Percentiles rank a stretch among this genome's conserved stretches.
Evolutionary conservation across 2,797 vertebrate species (phyloP).

Genomic region (Diplodus puntazzo): DNA sequence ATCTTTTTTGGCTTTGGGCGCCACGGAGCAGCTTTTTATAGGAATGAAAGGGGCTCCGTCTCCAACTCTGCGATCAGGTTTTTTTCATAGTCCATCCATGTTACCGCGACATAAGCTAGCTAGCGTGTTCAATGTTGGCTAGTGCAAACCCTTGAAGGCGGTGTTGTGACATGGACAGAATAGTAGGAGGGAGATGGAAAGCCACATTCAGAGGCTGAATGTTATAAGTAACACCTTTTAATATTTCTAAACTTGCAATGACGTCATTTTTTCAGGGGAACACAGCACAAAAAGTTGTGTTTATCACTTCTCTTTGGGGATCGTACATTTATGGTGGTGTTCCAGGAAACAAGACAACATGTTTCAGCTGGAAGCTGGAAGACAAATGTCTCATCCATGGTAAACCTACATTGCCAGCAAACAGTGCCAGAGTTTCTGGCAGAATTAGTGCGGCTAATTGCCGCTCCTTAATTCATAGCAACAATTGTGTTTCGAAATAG

Average conservation of each 20-base stretch:
- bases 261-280: neutral
- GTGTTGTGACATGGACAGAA: too few species aligned
- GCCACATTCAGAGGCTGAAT: too few species aligned
- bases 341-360: neutral
- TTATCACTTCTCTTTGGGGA: neutral
- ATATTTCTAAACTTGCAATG: conserved; percentile 5
- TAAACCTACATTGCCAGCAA: neutral
- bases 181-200: too few species aligned
- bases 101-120: too few species aligned
- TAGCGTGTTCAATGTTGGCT: too few species aligned
- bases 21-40: too few species aligned
- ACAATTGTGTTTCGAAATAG: neutral
- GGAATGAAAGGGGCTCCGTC: too few species aligned
- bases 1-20: too few species aligned
- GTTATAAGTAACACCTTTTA: too few species aligned
- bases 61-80: too few species aligned
- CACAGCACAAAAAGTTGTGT: neutral
- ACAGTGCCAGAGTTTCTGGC: conserved; percentile 1
- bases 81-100: too few species aligned
- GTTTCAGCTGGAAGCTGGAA: conserved; percentile 29
- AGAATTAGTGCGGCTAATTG: conserved; percentile 17
- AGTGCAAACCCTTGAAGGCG: too few species aligned
- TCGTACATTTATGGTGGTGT: neutral
- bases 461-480: neutral
- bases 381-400: conserved; percentile 4